These are phyloP conservation scores for Arctia plantaginis DNA, from an alignment of 2,888 invertebrate species.

Conservation along the genomic window DNA sequence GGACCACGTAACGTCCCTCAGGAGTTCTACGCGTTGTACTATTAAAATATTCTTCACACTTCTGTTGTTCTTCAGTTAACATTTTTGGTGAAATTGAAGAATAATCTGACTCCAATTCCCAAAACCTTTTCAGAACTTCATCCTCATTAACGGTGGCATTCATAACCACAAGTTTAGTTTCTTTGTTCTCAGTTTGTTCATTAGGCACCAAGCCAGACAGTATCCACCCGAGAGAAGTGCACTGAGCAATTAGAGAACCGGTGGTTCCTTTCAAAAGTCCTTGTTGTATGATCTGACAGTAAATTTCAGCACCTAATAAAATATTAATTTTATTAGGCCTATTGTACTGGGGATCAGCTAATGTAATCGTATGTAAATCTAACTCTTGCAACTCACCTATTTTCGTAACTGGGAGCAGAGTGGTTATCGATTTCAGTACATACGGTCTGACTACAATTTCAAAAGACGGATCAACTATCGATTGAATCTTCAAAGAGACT, in stretches of 20 bases:
- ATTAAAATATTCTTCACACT: background rate
- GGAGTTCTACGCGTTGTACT: background rate
- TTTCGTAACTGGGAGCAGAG: background rate
- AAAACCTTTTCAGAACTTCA: background rate
- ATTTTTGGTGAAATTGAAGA: background rate
- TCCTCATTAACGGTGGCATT: background rate
- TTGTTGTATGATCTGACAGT: too few relatives aligned
- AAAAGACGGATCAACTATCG: conserved; percentile 5
- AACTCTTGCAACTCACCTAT: background rate
- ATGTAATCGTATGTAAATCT: background rate
- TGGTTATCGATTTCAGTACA: conserved; percentile 15
- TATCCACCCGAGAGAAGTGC: too few relatives aligned
- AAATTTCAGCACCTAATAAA: too few relatives aligned
- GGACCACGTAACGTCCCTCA: background rate
- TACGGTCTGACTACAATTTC: conserved; percentile 5
- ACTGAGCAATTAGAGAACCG: too few relatives aligned
- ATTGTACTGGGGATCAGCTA: background rate
- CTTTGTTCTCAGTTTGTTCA: too few relatives aligned
- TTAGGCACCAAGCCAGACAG: too few relatives aligned
- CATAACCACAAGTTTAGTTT: too few relatives aligned
- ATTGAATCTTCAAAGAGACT: conserved; percentile 9
- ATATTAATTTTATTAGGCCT: background rate
- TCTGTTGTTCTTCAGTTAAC: background rate
- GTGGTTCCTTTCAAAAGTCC: too few relatives aligned
- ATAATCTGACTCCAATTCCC: background rate